phyloP scores from a whole-genome alignment of 1,140 invertebrate genomes.

The Battus philenor region DNA sequence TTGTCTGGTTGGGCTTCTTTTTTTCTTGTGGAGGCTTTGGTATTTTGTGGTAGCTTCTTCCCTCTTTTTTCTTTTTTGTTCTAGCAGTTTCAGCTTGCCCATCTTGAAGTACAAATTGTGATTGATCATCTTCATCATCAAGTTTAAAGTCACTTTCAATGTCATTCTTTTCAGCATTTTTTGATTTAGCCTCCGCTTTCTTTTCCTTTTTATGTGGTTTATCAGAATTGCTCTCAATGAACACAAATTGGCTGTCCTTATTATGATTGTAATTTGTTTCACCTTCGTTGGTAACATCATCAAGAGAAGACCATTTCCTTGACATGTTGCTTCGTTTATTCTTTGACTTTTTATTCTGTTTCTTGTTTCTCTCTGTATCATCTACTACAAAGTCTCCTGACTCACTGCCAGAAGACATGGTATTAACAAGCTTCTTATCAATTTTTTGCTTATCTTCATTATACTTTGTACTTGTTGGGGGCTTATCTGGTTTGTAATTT shows the following conservation, averaged over 20 bases:
- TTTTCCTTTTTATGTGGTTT: constrained; percentile 57
- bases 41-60: constrained; percentile 63
- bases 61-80: constrained; percentile 68
- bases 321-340: constrained; percentile 70
- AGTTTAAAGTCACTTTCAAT: constrained; percentile 39
- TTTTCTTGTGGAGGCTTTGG: constrained; percentile 69
- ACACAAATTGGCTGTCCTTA: constrained; percentile 64
- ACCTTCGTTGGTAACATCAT: constrained; percentile 75
- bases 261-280: constrained; percentile 44
- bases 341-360: constrained; percentile 71
- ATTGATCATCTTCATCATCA: constrained; percentile 42
- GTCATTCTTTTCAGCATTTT: constrained; percentile 42
- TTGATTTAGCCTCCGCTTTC: constrained; percentile 39
- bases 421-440: constrained; percentile 47
- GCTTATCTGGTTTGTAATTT: constrained; percentile 59
- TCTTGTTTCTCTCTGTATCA: constrained; percentile 56
- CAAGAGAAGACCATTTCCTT: constrained; percentile 77
- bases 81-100: constrained; percentile 46
- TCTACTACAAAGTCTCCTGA: constrained; percentile 67
- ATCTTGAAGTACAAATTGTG: constrained; percentile 55
- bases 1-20: constrained; percentile 59
- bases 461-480: constrained; percentile 43
- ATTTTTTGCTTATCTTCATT: constrained; percentile 65
- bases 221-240: constrained; percentile 45
- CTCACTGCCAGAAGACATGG: constrained; percentile 70